Base-by-base conservation (phyloP, 1,140 invertebrate species). In the Homarus americanus region DNA sequence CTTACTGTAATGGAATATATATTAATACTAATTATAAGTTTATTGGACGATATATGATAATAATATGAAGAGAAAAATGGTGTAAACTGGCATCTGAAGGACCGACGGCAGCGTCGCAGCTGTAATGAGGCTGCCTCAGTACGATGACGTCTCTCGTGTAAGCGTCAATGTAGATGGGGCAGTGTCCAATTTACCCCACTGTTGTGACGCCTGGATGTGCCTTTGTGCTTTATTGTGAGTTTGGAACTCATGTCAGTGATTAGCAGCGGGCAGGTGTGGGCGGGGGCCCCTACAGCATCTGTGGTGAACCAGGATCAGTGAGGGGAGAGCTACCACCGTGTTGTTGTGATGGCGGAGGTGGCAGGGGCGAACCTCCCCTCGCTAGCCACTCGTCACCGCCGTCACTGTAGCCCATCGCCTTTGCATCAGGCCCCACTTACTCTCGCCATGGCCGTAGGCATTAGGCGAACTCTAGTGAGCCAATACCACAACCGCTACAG, bases 391-490 rank as follows among this genome's bases (percentile, higher is more conserved):
- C 49, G 34, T 34, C 53, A 82, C 63, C 79, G 49, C 79, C 79
- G 49, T 58, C 53, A 58, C 53, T 58, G 49, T 58, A 53, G 49
- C 53, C 53, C 79, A 82, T 24, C 79, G 63, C 79, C 79, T 28
- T 41, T 34, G n/a, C 78, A 10, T n/a, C 78, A 80, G 78, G 78
- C 78, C 34, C 49, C 32, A 36, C 79, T 82, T 58, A 28, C 49
- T 82, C 79, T 82, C 79, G 79, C 79, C 79, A 82, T 82, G 79
- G 79, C 79, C 79, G 28, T 82, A 38, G 79, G 79, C 79, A 82
- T 20, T 24, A 82, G 79, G 79, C 79, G 79, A 82, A 82, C 79
- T 82, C 79, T 58, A 58, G 49, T 82, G 79, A 82, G 79, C 36
- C 79, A 58, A 15, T 32, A 58, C 53, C 79, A 58, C 79, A 53